Evolutionary conservation across 2,113 vertebrate species (phyloP).

Genomic region (Limnothrissa miodon): DNA sequence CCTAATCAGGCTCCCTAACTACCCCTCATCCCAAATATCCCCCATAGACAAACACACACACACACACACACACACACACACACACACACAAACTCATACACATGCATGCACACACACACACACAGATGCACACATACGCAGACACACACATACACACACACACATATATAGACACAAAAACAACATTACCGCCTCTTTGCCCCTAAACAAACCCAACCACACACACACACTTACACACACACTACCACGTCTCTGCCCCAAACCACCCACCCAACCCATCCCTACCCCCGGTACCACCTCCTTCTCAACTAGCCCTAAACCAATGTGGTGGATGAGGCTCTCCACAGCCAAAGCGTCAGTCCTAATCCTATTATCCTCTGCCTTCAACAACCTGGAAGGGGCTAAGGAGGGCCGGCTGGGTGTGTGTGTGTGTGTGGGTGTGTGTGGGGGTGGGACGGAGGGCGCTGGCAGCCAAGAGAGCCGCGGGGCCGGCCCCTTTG

Average conservation of each 20-base stretch:
- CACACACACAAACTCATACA: too few species aligned
- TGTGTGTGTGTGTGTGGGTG: too few species aligned
- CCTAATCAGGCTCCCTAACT: conserved; percentile 19
- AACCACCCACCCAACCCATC: too few species aligned
- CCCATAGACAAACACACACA: too few species aligned
- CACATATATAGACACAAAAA: too few species aligned
- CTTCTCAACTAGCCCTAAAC: conserved; percentile 66
- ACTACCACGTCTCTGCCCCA: conserved; percentile 48
- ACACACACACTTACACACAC: too few species aligned
- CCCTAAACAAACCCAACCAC: too few species aligned
- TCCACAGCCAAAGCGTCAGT: conserved; percentile 70
- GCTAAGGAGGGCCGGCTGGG: conserved; percentile 73
- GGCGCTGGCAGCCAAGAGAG: conserved; percentile 75
- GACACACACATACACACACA: too few species aligned
- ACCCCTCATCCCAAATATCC: conserved; percentile 53
- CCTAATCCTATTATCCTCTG: conserved; percentile 94
- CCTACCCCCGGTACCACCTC: conserved; percentile 31
- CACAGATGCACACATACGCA: too few species aligned
- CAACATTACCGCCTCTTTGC: too few species aligned
- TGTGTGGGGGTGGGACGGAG: conserved; percentile 23
- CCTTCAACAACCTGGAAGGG: conserved; percentile 83
- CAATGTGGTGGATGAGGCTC: conserved; percentile 78
- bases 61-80: too few species aligned
- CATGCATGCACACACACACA: too few species aligned
- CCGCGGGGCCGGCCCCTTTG: conserved; percentile 73